Evolutionary conservation across 1,140 invertebrate genomes (phyloP), one percentile per base, ranked within the genome.

Genomic region (Gonioctena quinquepunctata): DNA sequence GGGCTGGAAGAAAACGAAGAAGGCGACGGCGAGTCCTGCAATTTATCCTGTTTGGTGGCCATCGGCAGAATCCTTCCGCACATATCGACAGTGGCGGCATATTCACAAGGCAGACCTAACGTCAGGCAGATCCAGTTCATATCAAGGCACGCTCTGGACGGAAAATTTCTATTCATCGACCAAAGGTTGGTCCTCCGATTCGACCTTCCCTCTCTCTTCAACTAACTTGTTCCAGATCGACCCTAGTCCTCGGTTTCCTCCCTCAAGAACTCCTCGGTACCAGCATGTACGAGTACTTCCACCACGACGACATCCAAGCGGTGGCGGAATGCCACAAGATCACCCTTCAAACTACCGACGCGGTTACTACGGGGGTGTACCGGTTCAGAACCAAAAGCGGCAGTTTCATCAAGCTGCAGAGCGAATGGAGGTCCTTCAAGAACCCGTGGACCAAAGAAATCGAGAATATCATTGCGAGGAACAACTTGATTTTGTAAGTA

Each of bases 91-190:
- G 71, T 83, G 3, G 82, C 85, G 2, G 65, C 82, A 60, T 77
- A 80, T 49, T 81, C 77, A 26, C 71, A 76, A 68, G 42, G 72
- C 64, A 75, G 82, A 74, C 80, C 86, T 0, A 86, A 86, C 50
- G 80, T 86, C 6, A 81, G 87, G 25, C 85, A 87, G 6, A 85
- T 91, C 52, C 89, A 91, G 78, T 95, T 92, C 80, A 88, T 91
- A 68, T 96, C 96, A 23, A 90, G 97, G 56, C 96, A 99, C 84
- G 93, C 93, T 21, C 89, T 94, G 62, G 96, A 99, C 80, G 96
- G 97, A 22, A 98, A 97, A 83, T 98, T 99, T 83, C 95, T 96
- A n/a, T 99, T 98, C 86, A 95, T 98, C 19, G 97, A 99, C 84
- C 93, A 95, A 82, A 90, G 77, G 79, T 80, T n/a, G n/a, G n/a